Conservation (phyloP, 2,888 invertebrate species). For the Lasioglossum marginatum region DNA sequence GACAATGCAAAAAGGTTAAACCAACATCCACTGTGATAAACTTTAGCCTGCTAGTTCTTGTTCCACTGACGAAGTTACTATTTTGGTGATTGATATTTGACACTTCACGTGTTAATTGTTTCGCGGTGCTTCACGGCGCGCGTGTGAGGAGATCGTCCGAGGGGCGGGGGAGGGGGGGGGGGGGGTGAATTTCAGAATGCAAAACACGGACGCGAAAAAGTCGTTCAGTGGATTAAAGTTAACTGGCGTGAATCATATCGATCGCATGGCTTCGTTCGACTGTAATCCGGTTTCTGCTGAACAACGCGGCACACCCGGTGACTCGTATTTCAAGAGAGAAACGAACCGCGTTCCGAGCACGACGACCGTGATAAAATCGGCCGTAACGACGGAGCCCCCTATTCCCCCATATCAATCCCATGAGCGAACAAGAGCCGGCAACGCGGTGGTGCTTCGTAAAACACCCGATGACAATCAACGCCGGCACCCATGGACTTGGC, state of each 20-base stretch:
- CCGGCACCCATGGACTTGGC: slow-evolving; percentile 54
- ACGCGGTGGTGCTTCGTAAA: slow-evolving; percentile 62
- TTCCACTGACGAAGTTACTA: not conserved
- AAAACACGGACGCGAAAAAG: slow-evolving; percentile 29
- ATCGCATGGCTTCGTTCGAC: slow-evolving; percentile 57
- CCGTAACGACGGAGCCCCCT: slow-evolving; percentile 64
- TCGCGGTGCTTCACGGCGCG: not conserved
- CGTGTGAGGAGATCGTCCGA: not conserved
- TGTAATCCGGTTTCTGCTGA: slow-evolving; percentile 65
- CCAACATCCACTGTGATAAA: not conserved
- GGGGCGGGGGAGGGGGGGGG: not conserved
- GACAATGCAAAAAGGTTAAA: not conserved
- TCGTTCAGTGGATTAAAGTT: slow-evolving; percentile 64
- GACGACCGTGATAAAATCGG: slow-evolving; percentile 71
- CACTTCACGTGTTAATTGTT: slow-evolving; percentile 47
- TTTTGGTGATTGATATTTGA: not conserved
- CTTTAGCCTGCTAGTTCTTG: not conserved
- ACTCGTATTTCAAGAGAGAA: slow-evolving; percentile 73
- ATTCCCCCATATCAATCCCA: slow-evolving; percentile 66
- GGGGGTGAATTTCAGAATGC: slow-evolving; percentile 40
- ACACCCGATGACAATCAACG: slow-evolving; percentile 63
- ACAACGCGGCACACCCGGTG: slow-evolving; percentile 63
- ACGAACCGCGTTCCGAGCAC: slow-evolving; percentile 65
- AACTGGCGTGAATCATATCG: slow-evolving; percentile 66
- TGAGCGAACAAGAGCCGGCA: slow-evolving; percentile 62